phyloP scores from a whole-genome alignment of 2,888 invertebrate species.

The Cyaniris semiargus region DNA sequence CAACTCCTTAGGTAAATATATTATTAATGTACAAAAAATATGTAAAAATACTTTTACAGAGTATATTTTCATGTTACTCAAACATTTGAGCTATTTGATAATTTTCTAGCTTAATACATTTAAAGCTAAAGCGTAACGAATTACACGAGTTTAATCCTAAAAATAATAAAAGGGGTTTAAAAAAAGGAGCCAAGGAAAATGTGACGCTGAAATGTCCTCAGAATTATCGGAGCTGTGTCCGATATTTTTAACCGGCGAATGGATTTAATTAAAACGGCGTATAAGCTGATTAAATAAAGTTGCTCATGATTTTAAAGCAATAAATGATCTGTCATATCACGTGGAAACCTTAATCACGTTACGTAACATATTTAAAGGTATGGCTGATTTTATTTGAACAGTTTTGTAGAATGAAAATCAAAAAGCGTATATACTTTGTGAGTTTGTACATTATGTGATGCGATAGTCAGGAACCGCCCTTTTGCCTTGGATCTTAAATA shows the following conservation, averaged over 20 bases:
- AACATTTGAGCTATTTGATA: no score
- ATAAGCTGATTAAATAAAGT: conserved; percentile 2
- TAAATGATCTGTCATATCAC: conserved; percentile 1
- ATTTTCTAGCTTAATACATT: background rate
- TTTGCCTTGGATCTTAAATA: no score
- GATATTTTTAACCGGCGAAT: background rate
- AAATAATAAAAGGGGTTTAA: background rate
- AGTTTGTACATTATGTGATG: background rate
- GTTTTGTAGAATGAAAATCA: background rate
- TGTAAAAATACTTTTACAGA: no score
- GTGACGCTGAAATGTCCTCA: background rate
- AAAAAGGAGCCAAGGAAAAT: background rate
- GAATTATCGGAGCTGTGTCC: background rate
- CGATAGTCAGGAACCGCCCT: background rate
- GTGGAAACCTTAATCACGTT: background rate
- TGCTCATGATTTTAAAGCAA: conserved; percentile 8
- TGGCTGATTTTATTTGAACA: background rate
- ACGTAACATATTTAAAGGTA: background rate
- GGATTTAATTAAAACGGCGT: conserved; percentile 4
- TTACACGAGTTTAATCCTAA: background rate
- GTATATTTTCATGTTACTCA: no score
- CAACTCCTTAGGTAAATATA: no score
- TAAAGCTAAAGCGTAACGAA: background rate
- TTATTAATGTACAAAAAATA: no score
- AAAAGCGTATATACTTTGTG: background rate